Conservation (phyloP, 2,113 vertebrate genomes). For the Chunga burmeisteri region DNA sequence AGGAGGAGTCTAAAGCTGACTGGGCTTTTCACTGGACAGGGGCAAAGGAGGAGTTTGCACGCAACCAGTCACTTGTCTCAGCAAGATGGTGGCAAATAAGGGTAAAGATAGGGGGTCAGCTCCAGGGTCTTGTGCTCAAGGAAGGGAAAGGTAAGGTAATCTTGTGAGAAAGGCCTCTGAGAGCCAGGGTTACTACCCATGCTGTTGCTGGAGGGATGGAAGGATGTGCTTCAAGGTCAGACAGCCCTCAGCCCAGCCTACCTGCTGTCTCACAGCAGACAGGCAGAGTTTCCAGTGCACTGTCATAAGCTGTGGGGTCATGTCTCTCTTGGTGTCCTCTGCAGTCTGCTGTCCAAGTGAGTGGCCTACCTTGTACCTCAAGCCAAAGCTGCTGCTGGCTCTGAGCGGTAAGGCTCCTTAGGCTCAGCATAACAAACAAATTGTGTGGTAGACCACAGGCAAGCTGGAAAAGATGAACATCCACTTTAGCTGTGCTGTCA, state of each 20-base stretch:
- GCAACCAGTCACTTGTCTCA: neutral
- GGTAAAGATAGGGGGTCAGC: neutral
- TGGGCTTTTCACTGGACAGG: neutral
- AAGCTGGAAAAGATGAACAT: neutral
- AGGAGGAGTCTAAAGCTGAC: neutral
- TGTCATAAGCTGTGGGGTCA: neutral
- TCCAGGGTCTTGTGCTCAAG: neutral
- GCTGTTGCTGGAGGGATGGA: neutral
- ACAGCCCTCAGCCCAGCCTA: neutral
- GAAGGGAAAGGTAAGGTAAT: neutral
- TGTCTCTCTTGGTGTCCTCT: neutral
- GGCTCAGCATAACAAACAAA: neutral
- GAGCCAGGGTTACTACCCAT: neutral
- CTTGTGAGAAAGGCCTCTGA: neutral
- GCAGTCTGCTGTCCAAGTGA: neutral
- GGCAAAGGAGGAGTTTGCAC: neutral
- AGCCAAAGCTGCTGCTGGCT: neutral
- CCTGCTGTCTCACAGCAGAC: neutral
- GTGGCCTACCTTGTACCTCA: neutral
- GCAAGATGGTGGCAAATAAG: accelerated
- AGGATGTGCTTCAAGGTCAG: neutral
- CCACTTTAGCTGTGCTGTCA: neutral
- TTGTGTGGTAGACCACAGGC: conserved; percentile 30
- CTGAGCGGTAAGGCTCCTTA: neutral
- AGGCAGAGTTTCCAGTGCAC: neutral